Evolutionary conservation across 2,888 invertebrate genomes (phyloP).

Genomic region (Ennomos fuscantarius): DNA sequence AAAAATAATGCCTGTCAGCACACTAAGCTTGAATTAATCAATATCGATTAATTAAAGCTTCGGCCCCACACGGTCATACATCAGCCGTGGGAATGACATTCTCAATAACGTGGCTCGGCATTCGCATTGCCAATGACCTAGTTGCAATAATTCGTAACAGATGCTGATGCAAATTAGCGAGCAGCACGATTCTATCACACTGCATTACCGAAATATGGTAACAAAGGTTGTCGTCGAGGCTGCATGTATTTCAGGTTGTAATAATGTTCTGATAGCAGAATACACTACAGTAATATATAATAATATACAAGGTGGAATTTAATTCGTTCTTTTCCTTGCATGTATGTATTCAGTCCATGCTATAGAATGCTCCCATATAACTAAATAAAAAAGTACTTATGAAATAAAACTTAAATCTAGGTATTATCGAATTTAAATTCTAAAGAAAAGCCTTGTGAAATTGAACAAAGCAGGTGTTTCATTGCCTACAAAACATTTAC

Average conservation of each 20-base stretch:
- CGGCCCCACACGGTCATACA: constrained; percentile 6
- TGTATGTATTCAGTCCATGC: no score
- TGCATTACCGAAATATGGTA: constrained; percentile 21
- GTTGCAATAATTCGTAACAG: constrained; percentile 30
- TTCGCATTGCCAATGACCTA: constrained; percentile 38
- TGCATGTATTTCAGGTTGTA: not conserved
- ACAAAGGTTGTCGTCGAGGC: constrained; percentile 7
- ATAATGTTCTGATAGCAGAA: not conserved
- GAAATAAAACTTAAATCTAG: no score
- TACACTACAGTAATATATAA: not conserved
- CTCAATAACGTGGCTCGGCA: constrained; percentile 26
- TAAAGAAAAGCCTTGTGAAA: no score
- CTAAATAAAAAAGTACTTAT: no score
- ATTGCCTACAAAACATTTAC: no score
- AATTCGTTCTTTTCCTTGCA: no score
- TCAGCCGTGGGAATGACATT: constrained; percentile 21
- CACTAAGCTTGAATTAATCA: constrained; percentile 16
- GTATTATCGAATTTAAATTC: no score
- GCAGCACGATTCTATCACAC: constrained; percentile 13
- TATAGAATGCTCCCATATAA: no score
- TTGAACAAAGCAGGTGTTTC: no score
- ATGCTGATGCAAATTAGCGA: constrained; percentile 32
- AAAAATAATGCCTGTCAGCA: not conserved
- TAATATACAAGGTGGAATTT: no score
- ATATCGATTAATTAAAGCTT: constrained; percentile 24